These are phyloP conservation scores for Hippolais icterina DNA, from an alignment of 2,113 vertebrate species.

Conservation along the genomic window DNA sequence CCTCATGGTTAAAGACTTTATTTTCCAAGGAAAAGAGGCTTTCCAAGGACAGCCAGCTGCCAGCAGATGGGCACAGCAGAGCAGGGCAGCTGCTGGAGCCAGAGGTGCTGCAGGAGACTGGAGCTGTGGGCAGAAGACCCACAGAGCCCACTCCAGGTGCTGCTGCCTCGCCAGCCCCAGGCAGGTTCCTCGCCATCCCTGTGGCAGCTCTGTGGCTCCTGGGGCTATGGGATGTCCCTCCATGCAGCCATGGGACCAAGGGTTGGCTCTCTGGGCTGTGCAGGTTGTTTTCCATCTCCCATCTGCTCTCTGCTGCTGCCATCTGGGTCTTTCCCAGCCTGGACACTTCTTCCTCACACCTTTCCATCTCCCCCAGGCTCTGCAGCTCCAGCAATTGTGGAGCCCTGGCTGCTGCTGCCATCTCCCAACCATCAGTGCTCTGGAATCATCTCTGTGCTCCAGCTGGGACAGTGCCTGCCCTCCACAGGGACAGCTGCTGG, in stretches of 20 bases:
- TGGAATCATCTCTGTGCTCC: fast-evolving
- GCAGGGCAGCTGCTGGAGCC: not conserved
- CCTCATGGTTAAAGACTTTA: not conserved
- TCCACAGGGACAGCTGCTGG: not conserved
- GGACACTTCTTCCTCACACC: not conserved
- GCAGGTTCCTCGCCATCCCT: fast-evolving
- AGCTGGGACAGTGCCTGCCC: not conserved
- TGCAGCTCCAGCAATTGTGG: fast-evolving
- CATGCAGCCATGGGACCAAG: not conserved
- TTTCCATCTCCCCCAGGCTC: not conserved
- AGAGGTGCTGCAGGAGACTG: not conserved
- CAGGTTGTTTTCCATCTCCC: not conserved
- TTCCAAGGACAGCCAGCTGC: not conserved
- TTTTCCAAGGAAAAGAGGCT: not conserved
- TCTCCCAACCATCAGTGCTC: fast-evolving
- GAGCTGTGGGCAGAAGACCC: not conserved
- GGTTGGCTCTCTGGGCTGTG: fast-evolving
- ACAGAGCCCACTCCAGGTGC: fast-evolving
- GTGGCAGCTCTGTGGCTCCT: fast-evolving
- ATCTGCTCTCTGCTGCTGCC: not conserved
- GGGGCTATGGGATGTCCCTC: not conserved
- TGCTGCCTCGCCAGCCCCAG: not conserved
- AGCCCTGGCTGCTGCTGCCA: not conserved
- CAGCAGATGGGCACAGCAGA: not conserved
- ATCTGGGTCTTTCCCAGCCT: not conserved